Percentiles rank a stretch among this genome's conserved stretches.
Evolutionary conservation across 2,797 vertebrate species (phyloP).

Genomic region (Lepus oiostolus): DNA sequence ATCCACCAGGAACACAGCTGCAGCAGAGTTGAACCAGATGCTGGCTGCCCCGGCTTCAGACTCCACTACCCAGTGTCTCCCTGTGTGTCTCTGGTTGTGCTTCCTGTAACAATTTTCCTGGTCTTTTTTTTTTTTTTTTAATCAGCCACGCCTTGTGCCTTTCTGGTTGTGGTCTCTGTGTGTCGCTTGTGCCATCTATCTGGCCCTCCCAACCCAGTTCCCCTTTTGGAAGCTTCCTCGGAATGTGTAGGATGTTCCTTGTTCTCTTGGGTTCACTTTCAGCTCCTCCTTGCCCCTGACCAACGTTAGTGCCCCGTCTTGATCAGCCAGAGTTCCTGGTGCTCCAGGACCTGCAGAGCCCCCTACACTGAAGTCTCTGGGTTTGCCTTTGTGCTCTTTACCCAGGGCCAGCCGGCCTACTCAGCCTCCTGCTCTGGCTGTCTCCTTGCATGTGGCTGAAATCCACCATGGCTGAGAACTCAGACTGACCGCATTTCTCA

Average conservation of each 20-base stretch:
- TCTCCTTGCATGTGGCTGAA: too few species aligned
- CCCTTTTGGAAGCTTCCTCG: neutral
- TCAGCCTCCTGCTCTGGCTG: neutral
- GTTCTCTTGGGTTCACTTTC: too few species aligned
- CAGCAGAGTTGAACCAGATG: neutral
- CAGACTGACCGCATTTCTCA: neutral
- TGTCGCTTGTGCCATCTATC: accelerated
- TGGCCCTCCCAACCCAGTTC: neutral
- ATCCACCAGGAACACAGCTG: neutral
- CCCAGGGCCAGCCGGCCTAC: neutral
- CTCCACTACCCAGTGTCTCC: accelerated
- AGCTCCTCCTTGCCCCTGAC: neutral
- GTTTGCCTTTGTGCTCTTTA: neutral
- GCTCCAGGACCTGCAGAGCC: neutral
- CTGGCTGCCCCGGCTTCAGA: neutral
- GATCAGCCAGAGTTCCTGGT: neutral
- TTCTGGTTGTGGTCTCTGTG: neutral
- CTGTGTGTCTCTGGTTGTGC: neutral
- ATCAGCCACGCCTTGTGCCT: neutral
- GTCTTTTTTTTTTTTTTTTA: neutral
- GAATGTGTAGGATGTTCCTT: accelerated
- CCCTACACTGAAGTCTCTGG: neutral
- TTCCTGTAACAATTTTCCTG: neutral
- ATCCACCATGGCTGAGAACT: neutral
- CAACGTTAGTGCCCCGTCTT: accelerated